A percentile compares a stretch with the other conserved stretches of the same genome.
Conservation (phyloP, 2,797 vertebrate species). For the Miichthys miiuy region DNA sequence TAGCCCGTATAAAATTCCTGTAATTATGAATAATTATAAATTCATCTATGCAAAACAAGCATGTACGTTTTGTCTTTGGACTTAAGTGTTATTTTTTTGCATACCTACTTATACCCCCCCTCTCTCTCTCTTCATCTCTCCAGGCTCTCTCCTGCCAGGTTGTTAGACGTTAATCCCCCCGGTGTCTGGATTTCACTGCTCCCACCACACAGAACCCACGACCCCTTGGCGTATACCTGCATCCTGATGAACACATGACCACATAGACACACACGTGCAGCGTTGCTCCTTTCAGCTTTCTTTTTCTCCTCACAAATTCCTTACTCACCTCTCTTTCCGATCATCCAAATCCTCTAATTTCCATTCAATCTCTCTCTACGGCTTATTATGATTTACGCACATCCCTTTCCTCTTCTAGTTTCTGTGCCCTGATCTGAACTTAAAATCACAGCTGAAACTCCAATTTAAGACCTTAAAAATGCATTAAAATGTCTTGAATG, state of each 20-base stretch:
- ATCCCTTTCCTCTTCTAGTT: not conserved
- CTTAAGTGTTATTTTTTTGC: not conserved
- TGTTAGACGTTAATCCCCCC: slow-evolving; percentile 66
- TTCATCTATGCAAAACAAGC: slow-evolving; percentile 24
- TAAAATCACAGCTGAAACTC: slow-evolving; percentile 37
- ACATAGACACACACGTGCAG: not conserved
- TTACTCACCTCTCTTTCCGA: slow-evolving; percentile 13
- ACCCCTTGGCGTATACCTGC: slow-evolving; percentile 24
- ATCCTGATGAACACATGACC: slow-evolving; percentile 35
- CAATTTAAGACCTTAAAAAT: slow-evolving; percentile 37
- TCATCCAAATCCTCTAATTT: slow-evolving; percentile 47
- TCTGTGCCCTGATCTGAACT: slow-evolving; percentile 36
- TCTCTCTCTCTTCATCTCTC: slow-evolving; percentile 58
- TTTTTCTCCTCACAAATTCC: not conserved
- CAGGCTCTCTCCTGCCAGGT: slow-evolving; percentile 54
- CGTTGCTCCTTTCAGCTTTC: not conserved
- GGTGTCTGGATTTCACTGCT: slow-evolving; percentile 69
- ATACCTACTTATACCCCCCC: not conserved
- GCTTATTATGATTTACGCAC: slow-evolving; percentile 13
- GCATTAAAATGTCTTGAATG: slow-evolving; percentile 45
- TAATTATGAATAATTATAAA: slow-evolving; percentile 13
- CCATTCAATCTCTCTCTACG: not conserved
- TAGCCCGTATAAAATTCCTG: slow-evolving; percentile 24
- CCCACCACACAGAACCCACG: slow-evolving; percentile 22
- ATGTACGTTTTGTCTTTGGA: slow-evolving; percentile 5